Evolutionary conservation across 2,113 vertebrate species (phyloP).

Genomic region (Antigone vipio): DNA sequence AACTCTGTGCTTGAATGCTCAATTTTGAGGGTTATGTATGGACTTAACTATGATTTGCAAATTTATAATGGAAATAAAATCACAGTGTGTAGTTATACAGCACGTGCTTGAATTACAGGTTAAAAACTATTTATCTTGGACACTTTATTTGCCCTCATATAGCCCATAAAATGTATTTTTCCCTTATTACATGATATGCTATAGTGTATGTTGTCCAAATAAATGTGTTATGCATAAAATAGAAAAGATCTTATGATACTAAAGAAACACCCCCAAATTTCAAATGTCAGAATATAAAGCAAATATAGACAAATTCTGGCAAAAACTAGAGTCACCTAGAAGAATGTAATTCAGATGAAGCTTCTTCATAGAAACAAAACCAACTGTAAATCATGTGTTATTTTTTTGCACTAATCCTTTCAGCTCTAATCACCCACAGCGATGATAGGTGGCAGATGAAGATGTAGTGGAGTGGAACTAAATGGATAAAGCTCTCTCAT

Average conservation of each 20-base stretch:
- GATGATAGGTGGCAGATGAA: background rate
- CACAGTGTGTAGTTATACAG: background rate
- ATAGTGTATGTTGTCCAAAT: background rate
- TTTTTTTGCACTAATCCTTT: background rate
- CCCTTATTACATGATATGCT: background rate
- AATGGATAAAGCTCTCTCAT: background rate
- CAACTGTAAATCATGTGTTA: background rate
- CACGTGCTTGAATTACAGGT: background rate
- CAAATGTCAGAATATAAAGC: background rate
- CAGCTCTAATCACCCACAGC: background rate
- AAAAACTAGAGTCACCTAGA: background rate
- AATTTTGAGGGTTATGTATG: background rate
- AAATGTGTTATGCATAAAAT: background rate
- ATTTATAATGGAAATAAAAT: background rate
- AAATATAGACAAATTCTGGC: background rate
- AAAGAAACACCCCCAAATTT: background rate
- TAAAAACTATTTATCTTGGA: background rate
- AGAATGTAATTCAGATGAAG: background rate
- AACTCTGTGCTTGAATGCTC: background rate
- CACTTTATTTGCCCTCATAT: background rate
- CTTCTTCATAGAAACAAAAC: background rate
- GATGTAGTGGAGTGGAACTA: background rate
- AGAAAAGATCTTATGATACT: background rate
- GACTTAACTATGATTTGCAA: background rate
- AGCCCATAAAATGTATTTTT: background rate